phyloP scores from a whole-genome alignment of 2,888 invertebrate genomes.

The Brachypterus glaber region DNA sequence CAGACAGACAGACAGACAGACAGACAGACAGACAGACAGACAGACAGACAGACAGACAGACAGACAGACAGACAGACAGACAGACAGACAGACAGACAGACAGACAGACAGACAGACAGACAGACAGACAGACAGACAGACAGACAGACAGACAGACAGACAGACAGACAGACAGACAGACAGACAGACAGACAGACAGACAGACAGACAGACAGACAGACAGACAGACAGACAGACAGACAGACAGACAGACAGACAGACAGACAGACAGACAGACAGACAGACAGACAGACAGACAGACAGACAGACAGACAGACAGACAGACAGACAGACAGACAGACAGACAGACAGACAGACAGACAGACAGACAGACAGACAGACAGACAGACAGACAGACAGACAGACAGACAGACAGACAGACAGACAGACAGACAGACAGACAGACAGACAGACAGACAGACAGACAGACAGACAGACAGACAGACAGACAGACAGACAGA shows the following conservation, averaged over 20 bases:
- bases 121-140: conserved; percentile 2
- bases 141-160: conserved; percentile 2
- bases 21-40: conserved; percentile 2
- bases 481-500: conserved; percentile 6
- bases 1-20: conserved; percentile 2
- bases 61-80: conserved; percentile 2
- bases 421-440: conserved; percentile 6
- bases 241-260: conserved; percentile 6
- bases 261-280: conserved; percentile 6
- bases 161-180: conserved; percentile 2
- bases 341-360: conserved; percentile 6
- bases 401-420: conserved; percentile 6
- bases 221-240: conserved; percentile 6
- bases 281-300: conserved; percentile 6
- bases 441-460: conserved; percentile 6
- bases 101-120: conserved; percentile 2
- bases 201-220: conserved; percentile 4
- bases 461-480: conserved; percentile 6
- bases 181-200: conserved; percentile 2
- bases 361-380: conserved; percentile 6
- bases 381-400: conserved; percentile 6
- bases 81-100: conserved; percentile 2
- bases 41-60: conserved; percentile 2
- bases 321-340: conserved; percentile 6
- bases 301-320: conserved; percentile 6